Evolutionary conservation across 2,888 invertebrate genomes (phyloP).

Genomic region (Tortricodes alternella): DNA sequence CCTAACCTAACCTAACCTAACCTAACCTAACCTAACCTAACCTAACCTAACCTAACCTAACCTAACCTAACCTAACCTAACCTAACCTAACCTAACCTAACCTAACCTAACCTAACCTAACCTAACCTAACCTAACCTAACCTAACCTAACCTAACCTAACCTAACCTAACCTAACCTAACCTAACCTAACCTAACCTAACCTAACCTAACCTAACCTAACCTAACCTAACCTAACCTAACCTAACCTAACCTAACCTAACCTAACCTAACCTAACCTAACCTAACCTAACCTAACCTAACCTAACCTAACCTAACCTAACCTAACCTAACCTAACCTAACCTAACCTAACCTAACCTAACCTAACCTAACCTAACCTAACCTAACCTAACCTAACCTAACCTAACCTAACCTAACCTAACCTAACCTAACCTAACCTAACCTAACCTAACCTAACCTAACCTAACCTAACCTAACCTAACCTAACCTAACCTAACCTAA

Average conservation of each 20-base stretch:
- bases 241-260: slow-evolving; percentile 34
- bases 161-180: slow-evolving; percentile 34
- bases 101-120: slow-evolving; percentile 33
- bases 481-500: slow-evolving; percentile 37
- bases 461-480: slow-evolving; percentile 35
- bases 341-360: slow-evolving; percentile 35
- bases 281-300: slow-evolving; percentile 34
- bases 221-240: slow-evolving; percentile 29
- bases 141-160: slow-evolving; percentile 32
- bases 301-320: slow-evolving; percentile 34
- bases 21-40: slow-evolving; percentile 37
- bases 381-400: slow-evolving; percentile 34
- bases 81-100: slow-evolving; percentile 35
- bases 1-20: slow-evolving; percentile 35
- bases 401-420: slow-evolving; percentile 34
- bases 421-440: slow-evolving; percentile 34
- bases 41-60: slow-evolving; percentile 36
- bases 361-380: slow-evolving; percentile 34
- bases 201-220: slow-evolving; percentile 27
- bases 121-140: slow-evolving; percentile 33
- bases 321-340: slow-evolving; percentile 31
- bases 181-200: slow-evolving; percentile 29
- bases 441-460: slow-evolving; percentile 36
- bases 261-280: slow-evolving; percentile 34
- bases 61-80: slow-evolving; percentile 36